These are phyloP conservation scores for Myathropa florea DNA, from an alignment of 2,888 invertebrate species.

Conservation along the genomic window DNA sequence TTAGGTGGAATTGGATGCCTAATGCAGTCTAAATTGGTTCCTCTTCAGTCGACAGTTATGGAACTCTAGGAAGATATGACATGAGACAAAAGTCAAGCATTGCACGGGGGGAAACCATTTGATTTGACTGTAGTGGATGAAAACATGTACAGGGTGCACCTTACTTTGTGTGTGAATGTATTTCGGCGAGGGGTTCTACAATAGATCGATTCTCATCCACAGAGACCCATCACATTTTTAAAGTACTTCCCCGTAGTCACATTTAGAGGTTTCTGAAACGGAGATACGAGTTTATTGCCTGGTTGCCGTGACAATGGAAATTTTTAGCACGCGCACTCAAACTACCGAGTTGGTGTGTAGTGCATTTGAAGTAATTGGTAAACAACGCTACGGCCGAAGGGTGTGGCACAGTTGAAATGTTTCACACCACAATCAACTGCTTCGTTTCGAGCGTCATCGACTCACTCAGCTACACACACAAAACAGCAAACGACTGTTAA, in stretches of 20 bases:
- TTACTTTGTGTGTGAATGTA: neutral
- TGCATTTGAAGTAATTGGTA: neutral
- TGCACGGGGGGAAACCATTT: neutral
- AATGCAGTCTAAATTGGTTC: neutral
- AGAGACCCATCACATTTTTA: neutral
- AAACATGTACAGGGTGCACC: neutral
- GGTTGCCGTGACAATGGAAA: neutral
- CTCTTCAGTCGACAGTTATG: neutral
- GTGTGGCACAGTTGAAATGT: conserved; percentile 4
- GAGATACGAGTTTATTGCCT: neutral
- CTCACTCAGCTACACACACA: neutral
- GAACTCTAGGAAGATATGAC: neutral
- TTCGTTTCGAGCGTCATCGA: neutral
- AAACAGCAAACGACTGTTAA: neutral
- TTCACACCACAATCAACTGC: neutral
- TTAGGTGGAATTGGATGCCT: neutral
- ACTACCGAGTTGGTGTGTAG: neutral
- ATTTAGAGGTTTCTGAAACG: no score
- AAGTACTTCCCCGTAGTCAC: neutral
- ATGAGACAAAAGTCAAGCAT: neutral
- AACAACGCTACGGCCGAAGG: neutral
- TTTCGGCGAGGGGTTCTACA: neutral
- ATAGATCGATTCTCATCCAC: neutral
- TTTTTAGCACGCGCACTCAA: neutral
- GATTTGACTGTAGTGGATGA: neutral